Base-by-base conservation (phyloP, 2,797 vertebrate species). In the Mastacembelus armatus region DNA sequence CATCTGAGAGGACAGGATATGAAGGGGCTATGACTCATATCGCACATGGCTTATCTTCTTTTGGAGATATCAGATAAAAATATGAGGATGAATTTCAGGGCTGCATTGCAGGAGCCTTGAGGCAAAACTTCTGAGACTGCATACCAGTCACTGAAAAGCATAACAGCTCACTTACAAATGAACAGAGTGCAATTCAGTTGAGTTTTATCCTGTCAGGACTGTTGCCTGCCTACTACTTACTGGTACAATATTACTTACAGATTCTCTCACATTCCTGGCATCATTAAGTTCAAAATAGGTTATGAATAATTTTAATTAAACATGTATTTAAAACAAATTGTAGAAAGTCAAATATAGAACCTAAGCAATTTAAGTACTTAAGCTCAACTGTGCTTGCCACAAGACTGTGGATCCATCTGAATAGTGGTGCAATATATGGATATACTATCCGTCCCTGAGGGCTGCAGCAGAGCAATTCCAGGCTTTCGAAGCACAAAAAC, bases 1-100 rank as follows among this genome's bases (percentile, higher is more conserved):
- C 58, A 33, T 80, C 36, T 0, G 22, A 54, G 65, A 74, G 66
- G 71, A 83, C 71, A 71, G 76, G 78, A 87, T 71, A 87, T 80
- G 83, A 87, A 78, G 78, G 71, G 51, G 73, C 49, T 57, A 43
- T 30, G 18, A 54, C 62, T 85, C 57, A 40, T 75, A 69, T 65
- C 39, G 54, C 43, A 22, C 55, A 7, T 3, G 36, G 78, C 71
- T 85, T 69, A 81, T 81, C 71, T 70, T 57, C 54, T 39, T 66
- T 64, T 43, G 69, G 66, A 79, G 69, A 51, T 70, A 78, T 78
- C 75, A 58, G 66, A 81, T 77, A 44, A 56, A 72, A 66, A 70
- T 45, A 50, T 10, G 56, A 40, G 73, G 66, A 56, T 67, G 63
- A 56, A 60, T 75, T 63, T 51, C 74, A 75, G 47, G 51, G 73